Percentiles rank a stretch among this genome's conserved stretches.
Conservation (phyloP, 2,888 invertebrate species). For the Pseudoips prasinana region DNA sequence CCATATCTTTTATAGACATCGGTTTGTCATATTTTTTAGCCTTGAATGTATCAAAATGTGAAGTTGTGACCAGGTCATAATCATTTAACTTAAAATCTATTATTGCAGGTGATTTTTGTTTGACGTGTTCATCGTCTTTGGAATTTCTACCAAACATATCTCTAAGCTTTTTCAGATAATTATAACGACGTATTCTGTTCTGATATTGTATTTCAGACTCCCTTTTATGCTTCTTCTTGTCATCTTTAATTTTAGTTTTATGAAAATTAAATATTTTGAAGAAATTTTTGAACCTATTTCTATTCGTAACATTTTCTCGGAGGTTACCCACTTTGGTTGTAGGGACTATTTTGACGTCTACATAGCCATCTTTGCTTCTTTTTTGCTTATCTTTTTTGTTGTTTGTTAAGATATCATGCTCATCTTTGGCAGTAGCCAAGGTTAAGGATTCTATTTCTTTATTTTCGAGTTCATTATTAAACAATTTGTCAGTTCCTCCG, state of each 20-base stretch:
- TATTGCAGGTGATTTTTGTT: no score
- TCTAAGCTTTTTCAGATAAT: slow-evolving; percentile 48
- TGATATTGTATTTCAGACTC: neutral
- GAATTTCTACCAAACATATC: slow-evolving; percentile 36
- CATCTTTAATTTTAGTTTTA: slow-evolving; percentile 16
- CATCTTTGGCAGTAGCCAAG: slow-evolving; percentile 5
- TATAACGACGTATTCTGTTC: slow-evolving; percentile 40
- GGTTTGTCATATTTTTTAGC: slow-evolving; percentile 31
- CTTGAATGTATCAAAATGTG: slow-evolving; percentile 32
- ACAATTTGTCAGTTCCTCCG: slow-evolving; percentile 1
- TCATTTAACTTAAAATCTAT: slow-evolving; percentile 13
- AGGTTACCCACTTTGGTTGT: slow-evolving; percentile 40
- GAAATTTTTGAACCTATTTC: slow-evolving; percentile 31
- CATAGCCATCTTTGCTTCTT: slow-evolving; percentile 34
- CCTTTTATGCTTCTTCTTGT: slow-evolving; percentile 26
- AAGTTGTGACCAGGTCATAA: slow-evolving; percentile 31
- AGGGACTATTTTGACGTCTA: slow-evolving; percentile 41
- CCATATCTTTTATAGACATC: slow-evolving; percentile 37
- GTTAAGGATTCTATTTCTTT: slow-evolving; percentile 12
- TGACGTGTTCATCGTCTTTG: no score
- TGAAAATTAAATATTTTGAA: slow-evolving; percentile 38
- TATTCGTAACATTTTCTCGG: slow-evolving; percentile 23
- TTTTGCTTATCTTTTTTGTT: slow-evolving; percentile 1
- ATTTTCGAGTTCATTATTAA: slow-evolving; percentile 3
- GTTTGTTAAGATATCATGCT: no score